Percentiles rank a stretch among this genome's conserved stretches.
phyloP scores from a whole-genome alignment of 2,888 invertebrate species.

The Drosophila testacea region DNA sequence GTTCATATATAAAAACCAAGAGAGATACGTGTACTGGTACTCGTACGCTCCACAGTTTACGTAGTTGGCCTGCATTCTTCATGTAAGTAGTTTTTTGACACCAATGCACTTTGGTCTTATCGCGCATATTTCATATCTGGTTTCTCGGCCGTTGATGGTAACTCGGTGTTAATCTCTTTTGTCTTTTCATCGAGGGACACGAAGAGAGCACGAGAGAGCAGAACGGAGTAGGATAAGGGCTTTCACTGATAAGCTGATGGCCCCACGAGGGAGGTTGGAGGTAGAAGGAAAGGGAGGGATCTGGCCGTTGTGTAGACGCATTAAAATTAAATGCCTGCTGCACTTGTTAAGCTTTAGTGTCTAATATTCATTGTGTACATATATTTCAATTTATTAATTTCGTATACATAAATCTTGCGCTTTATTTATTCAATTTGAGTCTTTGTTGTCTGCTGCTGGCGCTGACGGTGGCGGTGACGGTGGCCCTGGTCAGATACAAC shows the following conservation, averaged over 20 bases:
- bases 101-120: slow-evolving; percentile 77
- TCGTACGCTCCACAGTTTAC: background rate
- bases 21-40: slow-evolving; percentile 35
- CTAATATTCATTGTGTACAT: slow-evolving; percentile 58
- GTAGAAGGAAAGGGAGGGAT: too few relatives aligned
- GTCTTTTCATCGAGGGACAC: slow-evolving; percentile 31
- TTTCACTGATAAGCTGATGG: slow-evolving; percentile 56
- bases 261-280: too few relatives aligned
- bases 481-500: slow-evolving; percentile 65
- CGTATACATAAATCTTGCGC: slow-evolving; percentile 74
- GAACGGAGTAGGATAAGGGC: background rate
- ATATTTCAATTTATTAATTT: slow-evolving; percentile 73
- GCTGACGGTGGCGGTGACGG: slow-evolving; percentile 41
- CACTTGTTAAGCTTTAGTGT: slow-evolving; percentile 57
- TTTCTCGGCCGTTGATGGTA: slow-evolving; percentile 63
- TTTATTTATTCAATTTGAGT: slow-evolving; percentile 76
- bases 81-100: slow-evolving; percentile 69
- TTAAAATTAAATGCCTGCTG: slow-evolving; percentile 69
- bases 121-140: slow-evolving; percentile 76
- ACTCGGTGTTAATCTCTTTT: slow-evolving; percentile 70
- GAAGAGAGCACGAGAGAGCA: background rate
- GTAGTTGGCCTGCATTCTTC: slow-evolving; percentile 58
- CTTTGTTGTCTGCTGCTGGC: slow-evolving; percentile 68
- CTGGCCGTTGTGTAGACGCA: slow-evolving; percentile 16
- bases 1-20: background rate